Conservation (phyloP, 2,113 vertebrate genomes). For the Girardinichthys multiradiatus region DNA sequence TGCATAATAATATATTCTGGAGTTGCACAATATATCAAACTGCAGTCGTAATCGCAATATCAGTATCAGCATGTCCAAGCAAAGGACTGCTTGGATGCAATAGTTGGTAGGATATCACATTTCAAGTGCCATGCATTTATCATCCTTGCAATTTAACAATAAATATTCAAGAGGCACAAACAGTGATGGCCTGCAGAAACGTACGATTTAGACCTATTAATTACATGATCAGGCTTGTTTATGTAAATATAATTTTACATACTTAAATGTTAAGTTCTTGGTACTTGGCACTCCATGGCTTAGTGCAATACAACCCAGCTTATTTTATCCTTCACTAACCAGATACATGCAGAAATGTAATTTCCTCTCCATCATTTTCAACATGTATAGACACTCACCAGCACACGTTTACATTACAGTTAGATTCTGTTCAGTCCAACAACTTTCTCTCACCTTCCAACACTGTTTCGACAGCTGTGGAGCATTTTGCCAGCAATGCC, state of each 20-base stretch:
- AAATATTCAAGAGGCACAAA: no score
- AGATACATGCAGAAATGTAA: constrained; percentile 13
- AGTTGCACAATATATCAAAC: not conserved
- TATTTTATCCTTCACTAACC: constrained; percentile 26
- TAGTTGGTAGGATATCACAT: no score
- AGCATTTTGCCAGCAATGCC: constrained; percentile 52
- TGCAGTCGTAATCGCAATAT: not conserved
- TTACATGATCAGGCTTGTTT: not conserved
- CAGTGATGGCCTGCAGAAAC: not conserved
- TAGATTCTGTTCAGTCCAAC: constrained; percentile 20
- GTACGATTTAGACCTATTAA: not conserved
- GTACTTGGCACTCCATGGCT: not conserved
- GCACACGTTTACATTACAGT: constrained; percentile 16
- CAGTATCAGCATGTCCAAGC: no score
- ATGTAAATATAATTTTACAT: not conserved
- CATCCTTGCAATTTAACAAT: no score
- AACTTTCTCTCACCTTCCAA: constrained; percentile 24
- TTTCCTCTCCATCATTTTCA: not conserved
- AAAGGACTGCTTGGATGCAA: no score
- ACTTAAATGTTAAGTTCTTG: not conserved
- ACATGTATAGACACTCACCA: not conserved
- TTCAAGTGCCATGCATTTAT: no score
- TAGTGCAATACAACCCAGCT: not conserved
- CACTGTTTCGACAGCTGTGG: constrained; percentile 60
- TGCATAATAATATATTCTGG: no score